Percentiles rank a stretch among this genome's conserved stretches.
Evolutionary conservation across 2,888 invertebrate genomes (phyloP).

Genomic region (Lamellibrachia satsuma): DNA sequence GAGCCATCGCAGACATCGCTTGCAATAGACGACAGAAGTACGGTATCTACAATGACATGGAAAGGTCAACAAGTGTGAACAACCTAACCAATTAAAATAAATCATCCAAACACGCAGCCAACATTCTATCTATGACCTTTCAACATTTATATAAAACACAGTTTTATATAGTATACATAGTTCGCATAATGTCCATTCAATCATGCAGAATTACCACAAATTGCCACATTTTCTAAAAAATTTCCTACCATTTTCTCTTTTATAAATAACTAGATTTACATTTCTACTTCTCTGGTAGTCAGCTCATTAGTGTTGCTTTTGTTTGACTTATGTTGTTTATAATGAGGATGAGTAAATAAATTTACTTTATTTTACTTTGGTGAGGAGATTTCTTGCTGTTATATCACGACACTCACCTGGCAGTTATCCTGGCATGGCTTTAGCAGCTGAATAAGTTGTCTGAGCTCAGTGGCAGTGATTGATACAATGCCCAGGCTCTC

Average conservation of each 20-base stretch:
- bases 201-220: no score
- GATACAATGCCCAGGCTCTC: slow-evolving; percentile 72
- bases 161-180: no score
- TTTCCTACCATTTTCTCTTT: no score
- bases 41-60: slow-evolving; percentile 21
- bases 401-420: slow-evolving; percentile 49
- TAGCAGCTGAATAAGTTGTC: slow-evolving; percentile 69
- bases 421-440: slow-evolving; percentile 61
- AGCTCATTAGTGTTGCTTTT: no score
- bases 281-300: no score
- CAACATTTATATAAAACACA: no score
- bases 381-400: no score
- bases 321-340: not conserved
- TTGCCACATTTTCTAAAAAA: no score
- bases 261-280: no score
- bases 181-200: no score
- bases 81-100: not conserved
- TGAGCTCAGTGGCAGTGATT: slow-evolving; percentile 71
- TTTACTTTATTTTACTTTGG: not conserved
- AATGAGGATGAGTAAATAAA: not conserved
- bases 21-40: slow-evolving; percentile 55
- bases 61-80: slow-evolving; percentile 19
- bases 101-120: no score
- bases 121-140: no score
- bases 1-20: slow-evolving; percentile 66